A percentile compares a stretch with the other conserved stretches of the same genome.
These are phyloP conservation scores for Encarsia formosa DNA, from an alignment of 2,888 invertebrate species.

Conservation along the genomic window DNA sequence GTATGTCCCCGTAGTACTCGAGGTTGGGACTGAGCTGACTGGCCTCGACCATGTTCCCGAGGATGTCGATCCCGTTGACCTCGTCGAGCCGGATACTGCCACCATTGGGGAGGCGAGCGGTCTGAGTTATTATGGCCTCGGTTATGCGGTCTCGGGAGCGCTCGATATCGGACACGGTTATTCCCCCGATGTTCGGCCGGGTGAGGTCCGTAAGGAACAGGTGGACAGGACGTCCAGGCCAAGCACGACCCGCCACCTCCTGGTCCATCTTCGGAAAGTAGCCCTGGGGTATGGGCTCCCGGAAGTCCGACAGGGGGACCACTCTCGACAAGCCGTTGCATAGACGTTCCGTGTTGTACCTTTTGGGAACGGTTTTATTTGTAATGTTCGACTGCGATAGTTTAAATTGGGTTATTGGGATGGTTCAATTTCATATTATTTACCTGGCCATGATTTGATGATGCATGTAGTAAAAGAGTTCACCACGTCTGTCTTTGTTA, in stretches of 20 bases:
- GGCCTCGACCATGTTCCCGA: slow-evolving; percentile 76
- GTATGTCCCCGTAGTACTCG: slow-evolving; percentile 71
- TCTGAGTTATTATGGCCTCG: slow-evolving; percentile 65
- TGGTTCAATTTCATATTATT: too few species aligned
- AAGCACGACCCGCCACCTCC: slow-evolving; percentile 68
- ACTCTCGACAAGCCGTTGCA: slow-evolving; percentile 67
- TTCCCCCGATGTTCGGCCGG: slow-evolving; percentile 62
- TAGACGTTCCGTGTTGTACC: slow-evolving; percentile 70
- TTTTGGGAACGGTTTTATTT: too few species aligned
- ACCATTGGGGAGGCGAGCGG: slow-evolving; percentile 58
- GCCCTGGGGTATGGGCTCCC: slow-evolving; percentile 68
- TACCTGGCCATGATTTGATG: slow-evolving; percentile 62
- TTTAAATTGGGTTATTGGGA: too few species aligned
- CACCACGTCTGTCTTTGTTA: slow-evolving; percentile 71
- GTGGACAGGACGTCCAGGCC: slow-evolving; percentile 66
- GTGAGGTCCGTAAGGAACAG: slow-evolving; percentile 61
- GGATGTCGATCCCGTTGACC: slow-evolving; percentile 70
- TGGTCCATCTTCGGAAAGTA: slow-evolving; percentile 84
- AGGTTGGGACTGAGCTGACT: slow-evolving; percentile 67
- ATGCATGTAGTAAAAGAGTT: slow-evolving; percentile 80
- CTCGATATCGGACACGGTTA: slow-evolving; percentile 66
- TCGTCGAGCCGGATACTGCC: slow-evolving; percentile 47
- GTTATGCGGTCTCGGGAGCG: slow-evolving; percentile 72
- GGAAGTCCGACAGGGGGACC: slow-evolving; percentile 61
- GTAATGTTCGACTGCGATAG: too few species aligned